Conservation (phyloP, 1,140 invertebrate genomes). For the Acromyrmex charruanus region DNA sequence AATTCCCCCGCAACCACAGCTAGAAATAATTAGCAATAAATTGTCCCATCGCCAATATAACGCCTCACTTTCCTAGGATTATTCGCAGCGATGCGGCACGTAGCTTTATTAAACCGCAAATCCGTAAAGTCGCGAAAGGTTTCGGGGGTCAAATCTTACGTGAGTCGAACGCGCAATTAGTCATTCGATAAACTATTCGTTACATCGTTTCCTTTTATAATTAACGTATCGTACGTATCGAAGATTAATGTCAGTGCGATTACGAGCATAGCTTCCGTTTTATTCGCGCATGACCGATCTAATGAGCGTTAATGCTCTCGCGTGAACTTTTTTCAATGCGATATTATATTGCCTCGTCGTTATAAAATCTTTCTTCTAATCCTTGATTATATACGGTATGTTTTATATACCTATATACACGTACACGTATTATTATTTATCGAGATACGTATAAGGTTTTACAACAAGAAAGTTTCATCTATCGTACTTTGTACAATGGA, state of each 20-base stretch:
- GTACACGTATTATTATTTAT: neutral
- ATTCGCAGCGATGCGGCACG: neutral
- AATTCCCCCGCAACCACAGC: neutral
- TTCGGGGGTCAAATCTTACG: slow-evolving; percentile 29
- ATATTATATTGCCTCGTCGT: slow-evolving; percentile 30
- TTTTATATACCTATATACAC: neutral
- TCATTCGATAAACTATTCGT: slow-evolving; percentile 47
- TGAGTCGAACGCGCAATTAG: slow-evolving; percentile 39
- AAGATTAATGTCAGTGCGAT: slow-evolving; percentile 63
- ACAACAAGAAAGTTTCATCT: neutral
- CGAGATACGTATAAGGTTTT: neutral
- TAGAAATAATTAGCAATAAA: slow-evolving; percentile 68
- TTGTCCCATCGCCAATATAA: slow-evolving; percentile 55
- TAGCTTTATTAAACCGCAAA: slow-evolving; percentile 17
- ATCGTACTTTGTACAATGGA: neutral
- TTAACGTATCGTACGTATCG: slow-evolving; percentile 37
- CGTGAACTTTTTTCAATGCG: slow-evolving; percentile 23
- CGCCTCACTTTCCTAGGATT: slow-evolving; percentile 49
- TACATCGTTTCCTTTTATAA: slow-evolving; percentile 48
- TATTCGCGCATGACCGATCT: slow-evolving; percentile 37
- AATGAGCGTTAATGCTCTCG: slow-evolving; percentile 50
- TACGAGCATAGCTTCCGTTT: slow-evolving; percentile 38
- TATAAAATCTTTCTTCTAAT: slow-evolving; percentile 34
- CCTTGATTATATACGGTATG: slow-evolving; percentile 1
- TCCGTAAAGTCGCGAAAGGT: slow-evolving; percentile 23